These are phyloP conservation scores for Eilema griseolum DNA, from an alignment of 2,888 invertebrate genomes.

Conservation along the genomic window DNA sequence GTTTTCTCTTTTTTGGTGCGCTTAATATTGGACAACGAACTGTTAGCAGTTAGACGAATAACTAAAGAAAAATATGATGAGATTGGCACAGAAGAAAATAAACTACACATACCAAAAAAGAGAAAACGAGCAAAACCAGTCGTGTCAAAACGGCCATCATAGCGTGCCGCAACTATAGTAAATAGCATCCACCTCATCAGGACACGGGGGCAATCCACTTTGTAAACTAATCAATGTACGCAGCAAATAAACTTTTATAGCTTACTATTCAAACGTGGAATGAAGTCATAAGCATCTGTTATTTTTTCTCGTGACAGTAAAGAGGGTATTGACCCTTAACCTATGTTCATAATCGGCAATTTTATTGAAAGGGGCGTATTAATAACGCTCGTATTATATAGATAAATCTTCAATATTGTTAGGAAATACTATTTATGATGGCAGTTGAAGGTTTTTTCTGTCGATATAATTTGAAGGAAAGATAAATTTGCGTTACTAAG, in stretches of 20 bases:
- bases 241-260: conserved; percentile 34
- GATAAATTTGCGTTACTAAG: conserved; percentile 3
- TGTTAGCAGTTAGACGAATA: too few species aligned
- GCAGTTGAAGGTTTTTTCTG: not conserved
- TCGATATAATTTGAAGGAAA: not conserved
- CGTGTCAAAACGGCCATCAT: too few species aligned
- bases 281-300: conserved; percentile 42
- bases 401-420: conserved; percentile 33
- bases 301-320: conserved; percentile 36
- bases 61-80: too few species aligned
- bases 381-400: conserved; percentile 29
- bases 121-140: too few species aligned
- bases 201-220: not conserved
- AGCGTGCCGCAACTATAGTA: too few species aligned
- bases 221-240: conserved; percentile 15
- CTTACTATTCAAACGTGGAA: conserved; percentile 34
- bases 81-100: too few species aligned
- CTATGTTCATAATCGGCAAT: conserved; percentile 32
- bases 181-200: not conserved
- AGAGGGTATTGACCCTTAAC: conserved; percentile 45
- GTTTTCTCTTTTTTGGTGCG: too few species aligned
- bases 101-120: too few species aligned
- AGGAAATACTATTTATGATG: conserved; percentile 9
- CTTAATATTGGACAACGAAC: too few species aligned
- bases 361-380: conserved; percentile 37